Evolutionary conservation across 2,113 vertebrate species (phyloP).

Genomic region (Embiotoca jacksoni): DNA sequence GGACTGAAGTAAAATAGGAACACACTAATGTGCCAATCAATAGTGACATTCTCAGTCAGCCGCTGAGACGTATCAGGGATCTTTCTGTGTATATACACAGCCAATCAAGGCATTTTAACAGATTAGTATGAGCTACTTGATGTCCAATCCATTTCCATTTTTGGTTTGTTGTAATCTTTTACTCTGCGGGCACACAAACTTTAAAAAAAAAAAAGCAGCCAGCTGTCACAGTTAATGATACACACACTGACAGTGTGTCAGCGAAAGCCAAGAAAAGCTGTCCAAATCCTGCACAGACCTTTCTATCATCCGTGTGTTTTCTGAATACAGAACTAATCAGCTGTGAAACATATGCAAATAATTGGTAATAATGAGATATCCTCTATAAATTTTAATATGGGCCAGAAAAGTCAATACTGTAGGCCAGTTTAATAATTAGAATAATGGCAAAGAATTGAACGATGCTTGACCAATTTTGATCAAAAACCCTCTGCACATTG

Average conservation of each 20-base stretch:
- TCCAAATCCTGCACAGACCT: constrained; percentile 29
- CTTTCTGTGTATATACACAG: neutral
- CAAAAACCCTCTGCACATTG: neutral
- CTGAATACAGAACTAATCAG: constrained; percentile 8
- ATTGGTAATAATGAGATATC: neutral
- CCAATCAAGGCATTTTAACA: neutral
- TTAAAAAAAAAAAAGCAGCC: constrained; percentile 43
- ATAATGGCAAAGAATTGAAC: neutral
- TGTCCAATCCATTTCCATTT: neutral
- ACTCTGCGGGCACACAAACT: constrained; percentile 13
- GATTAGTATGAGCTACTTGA: neutral
- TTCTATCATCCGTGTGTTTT: neutral
- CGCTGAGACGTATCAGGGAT: neutral
- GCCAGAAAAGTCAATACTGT: neutral
- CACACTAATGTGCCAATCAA: no score
- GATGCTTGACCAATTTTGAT: neutral
- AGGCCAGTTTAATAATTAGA: neutral
- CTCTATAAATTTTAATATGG: neutral
- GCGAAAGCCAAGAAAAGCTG: constrained; percentile 13
- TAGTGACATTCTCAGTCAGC: no score
- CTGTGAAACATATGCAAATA: constrained; percentile 11
- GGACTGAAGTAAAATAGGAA: neutral
- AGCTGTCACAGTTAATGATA: constrained; percentile 39
- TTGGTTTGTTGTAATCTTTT: constrained; percentile 29
- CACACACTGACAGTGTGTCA: constrained; percentile 27